Evolutionary conservation across 1,140 invertebrate species (phyloP).

Genomic region (Daktulosphaira vitifoliae): DNA sequence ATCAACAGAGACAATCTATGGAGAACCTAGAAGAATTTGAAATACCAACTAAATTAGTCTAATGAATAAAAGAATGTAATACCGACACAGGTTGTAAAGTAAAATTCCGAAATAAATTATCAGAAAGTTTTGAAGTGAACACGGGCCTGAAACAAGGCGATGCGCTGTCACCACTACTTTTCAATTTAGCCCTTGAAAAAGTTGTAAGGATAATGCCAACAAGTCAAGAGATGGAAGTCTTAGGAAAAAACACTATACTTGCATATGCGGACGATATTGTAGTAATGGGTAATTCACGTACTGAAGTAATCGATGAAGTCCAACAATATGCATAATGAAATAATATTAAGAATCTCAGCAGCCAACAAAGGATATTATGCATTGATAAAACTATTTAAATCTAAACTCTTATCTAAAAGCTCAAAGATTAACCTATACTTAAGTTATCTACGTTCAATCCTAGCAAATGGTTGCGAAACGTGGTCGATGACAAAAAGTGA

Average conservation of each 20-base stretch:
- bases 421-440: conserved; percentile 1
- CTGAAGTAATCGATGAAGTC: not conserved
- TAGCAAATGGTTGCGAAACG: not conserved
- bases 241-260: not conserved
- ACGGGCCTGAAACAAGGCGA: conserved; percentile 29
- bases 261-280: not conserved
- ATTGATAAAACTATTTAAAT: not conserved
- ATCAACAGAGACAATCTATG: not conserved
- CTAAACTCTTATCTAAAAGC: not conserved
- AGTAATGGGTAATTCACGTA: not conserved
- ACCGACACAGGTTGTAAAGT: not conserved
- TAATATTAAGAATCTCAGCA: not conserved
- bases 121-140: conserved; percentile 18
- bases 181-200: conserved; percentile 10
- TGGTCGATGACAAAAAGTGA: not conserved
- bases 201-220: too few species aligned
- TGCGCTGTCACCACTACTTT: conserved; percentile 22
- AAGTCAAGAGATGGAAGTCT: not conserved
- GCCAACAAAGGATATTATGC: not conserved
- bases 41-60: conserved; percentile 17
- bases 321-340: not conserved
- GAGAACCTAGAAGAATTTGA: not conserved
- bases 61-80: not conserved
- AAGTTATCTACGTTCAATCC: not conserved
- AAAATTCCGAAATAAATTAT: conserved; percentile 14